phyloP scores from a whole-genome alignment of 2,113 vertebrate genomes.

The Cricetomys ansorgei region DNA sequence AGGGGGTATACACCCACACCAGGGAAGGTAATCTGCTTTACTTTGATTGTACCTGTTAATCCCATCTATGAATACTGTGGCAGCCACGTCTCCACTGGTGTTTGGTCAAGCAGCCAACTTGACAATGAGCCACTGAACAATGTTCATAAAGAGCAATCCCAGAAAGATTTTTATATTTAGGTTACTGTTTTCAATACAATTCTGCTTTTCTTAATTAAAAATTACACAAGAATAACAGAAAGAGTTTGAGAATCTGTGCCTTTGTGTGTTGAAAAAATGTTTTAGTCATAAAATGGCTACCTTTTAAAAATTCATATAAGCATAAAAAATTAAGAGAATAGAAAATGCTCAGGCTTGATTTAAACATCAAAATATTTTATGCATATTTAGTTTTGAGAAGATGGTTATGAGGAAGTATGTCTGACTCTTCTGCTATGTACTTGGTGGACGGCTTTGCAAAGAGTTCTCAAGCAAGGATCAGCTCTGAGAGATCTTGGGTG shows the following conservation, averaged over 20 bases:
- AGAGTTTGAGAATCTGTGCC: conserved; percentile 1
- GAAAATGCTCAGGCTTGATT: conserved; percentile 61
- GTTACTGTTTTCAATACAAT: not conserved
- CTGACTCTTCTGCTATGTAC: not conserved
- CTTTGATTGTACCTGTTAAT: not conserved
- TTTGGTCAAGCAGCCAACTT: not conserved
- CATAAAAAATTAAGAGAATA: conserved; percentile 33
- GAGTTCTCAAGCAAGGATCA: conserved; percentile 11
- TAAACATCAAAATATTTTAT: conserved; percentile 62
- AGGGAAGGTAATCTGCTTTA: not conserved
- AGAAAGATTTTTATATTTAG: not conserved
- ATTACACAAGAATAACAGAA: not conserved
- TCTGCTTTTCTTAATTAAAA: conserved; percentile 42
- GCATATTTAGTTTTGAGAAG: conserved; percentile 17
- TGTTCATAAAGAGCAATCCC: not conserved
- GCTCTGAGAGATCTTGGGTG: not conserved
- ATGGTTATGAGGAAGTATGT: not conserved
- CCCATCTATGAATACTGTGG: not conserved
- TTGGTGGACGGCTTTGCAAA: not conserved
- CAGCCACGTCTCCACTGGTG: not conserved
- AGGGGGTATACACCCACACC: not conserved
- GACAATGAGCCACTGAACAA: not conserved
- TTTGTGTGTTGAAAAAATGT: conserved; percentile 25
- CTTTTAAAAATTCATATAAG: not conserved
- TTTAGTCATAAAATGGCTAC: conserved; percentile 20